Evolutionary conservation across 2,797 vertebrate genomes (phyloP).

Genomic region (Rhinogobio ventralis): DNA sequence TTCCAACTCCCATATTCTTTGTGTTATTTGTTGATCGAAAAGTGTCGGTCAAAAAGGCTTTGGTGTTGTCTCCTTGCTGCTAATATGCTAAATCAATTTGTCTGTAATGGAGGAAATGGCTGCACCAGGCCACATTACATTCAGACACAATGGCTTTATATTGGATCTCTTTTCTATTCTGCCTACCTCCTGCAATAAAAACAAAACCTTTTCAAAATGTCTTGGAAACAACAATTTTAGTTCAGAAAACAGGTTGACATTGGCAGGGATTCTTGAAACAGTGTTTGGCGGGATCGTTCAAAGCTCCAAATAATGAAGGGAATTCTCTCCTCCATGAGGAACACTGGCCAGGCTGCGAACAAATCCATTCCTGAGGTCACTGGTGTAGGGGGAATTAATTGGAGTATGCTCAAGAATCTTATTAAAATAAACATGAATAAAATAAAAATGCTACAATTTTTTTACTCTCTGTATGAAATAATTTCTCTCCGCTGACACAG

Average conservation of each 20-base stretch:
- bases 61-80: conserved; percentile 40
- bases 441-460: conserved; percentile 4
- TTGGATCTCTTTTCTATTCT: conserved; percentile 15
- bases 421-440: conserved; percentile 12
- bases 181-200: neutral
- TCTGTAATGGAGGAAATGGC: conserved; percentile 53
- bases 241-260: neutral
- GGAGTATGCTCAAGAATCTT: conserved; percentile 12
- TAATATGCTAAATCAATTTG: conserved; percentile 54
- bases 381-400: neutral
- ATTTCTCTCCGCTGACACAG: conserved; percentile 1
- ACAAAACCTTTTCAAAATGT: neutral
- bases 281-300: neutral
- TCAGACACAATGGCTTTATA: conserved; percentile 43
- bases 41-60: neutral
- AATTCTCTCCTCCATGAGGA: neutral
- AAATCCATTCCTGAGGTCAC: conserved; percentile 12
- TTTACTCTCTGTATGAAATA: conserved; percentile 1
- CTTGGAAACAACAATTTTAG: neutral
- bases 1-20: neutral
- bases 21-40: neutral
- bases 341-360: conserved; percentile 10
- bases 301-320: neutral
- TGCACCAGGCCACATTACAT: conserved; percentile 43
- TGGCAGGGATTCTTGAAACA: neutral